Evolutionary conservation across 2,888 invertebrate species (phyloP).

Genomic region (Xylophagus ater): DNA sequence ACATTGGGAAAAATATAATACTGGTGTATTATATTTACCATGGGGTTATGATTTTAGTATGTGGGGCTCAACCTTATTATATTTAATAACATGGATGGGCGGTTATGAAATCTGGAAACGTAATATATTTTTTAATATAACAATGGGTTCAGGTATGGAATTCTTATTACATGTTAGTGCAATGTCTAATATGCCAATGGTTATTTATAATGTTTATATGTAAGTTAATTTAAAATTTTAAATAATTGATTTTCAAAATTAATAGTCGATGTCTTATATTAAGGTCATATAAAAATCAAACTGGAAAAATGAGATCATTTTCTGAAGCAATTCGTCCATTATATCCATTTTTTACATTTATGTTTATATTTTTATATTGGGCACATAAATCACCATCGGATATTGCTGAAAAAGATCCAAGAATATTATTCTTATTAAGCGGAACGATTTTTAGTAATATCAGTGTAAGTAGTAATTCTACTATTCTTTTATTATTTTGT

Average conservation of each 20-base stretch:
- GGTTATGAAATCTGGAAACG: constrained; percentile 81
- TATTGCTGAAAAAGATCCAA: constrained; percentile 71
- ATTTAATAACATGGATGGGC: constrained; percentile 48
- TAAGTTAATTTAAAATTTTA: constrained; percentile 38
- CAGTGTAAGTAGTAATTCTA: constrained; percentile 58
- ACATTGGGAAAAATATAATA: constrained; percentile 99
- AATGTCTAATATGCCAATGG: constrained; percentile 78
- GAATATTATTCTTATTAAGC: constrained; percentile 76
- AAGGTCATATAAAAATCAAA: constrained; percentile 74
- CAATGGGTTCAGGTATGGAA: constrained; percentile 74
- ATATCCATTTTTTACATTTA: constrained; percentile 63
- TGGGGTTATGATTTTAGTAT: constrained; percentile 99
- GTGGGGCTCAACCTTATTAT: constrained; percentile 54
- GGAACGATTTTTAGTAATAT: constrained; percentile 98
- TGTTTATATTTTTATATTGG: constrained; percentile 70
- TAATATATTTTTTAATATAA: constrained; percentile 54
- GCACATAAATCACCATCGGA: constrained; percentile 66
- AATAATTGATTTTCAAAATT: background rate
- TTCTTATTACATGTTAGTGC: constrained; percentile 74
- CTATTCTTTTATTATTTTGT: background rate
- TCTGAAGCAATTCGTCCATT: constrained; percentile 81
- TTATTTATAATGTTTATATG: constrained; percentile 84
- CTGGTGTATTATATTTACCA: constrained; percentile 86
- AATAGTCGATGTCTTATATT: constrained; percentile 17
- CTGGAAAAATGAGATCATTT: constrained; percentile 73